Conservation (phyloP, 2,797 vertebrate genomes). For the Clarias fuscus region DNA sequence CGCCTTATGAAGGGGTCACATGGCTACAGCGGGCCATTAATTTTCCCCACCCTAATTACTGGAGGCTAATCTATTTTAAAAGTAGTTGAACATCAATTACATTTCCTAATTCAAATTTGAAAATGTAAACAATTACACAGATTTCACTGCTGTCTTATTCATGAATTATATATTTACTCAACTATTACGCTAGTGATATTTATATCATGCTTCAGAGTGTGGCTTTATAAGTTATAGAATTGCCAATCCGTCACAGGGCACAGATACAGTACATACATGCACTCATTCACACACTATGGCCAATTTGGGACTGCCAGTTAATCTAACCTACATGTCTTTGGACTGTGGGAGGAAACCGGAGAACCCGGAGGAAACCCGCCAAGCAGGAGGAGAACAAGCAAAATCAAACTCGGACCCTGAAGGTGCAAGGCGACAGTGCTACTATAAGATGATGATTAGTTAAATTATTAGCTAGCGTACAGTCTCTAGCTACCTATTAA, state of each 20-base stretch:
- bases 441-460: not conserved
- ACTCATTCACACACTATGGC: too few relatives aligned
- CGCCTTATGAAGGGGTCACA: conserved; percentile 23
- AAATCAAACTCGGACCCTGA: too few relatives aligned
- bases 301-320: too few relatives aligned
- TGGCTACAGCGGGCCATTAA: conserved; percentile 46
- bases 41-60: conserved; percentile 54
- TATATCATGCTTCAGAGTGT: not conserved
- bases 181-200: not conserved
- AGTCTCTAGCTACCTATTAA: not conserved
- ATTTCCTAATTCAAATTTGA: conserved; percentile 52
- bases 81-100: conserved; percentile 58
- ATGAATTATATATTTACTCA: not conserved
- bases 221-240: not conserved
- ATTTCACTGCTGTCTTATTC: conserved; percentile 38
- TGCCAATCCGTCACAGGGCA: too few relatives aligned
- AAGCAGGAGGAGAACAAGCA: too few relatives aligned
- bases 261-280: too few relatives aligned
- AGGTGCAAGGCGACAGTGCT: too few relatives aligned
- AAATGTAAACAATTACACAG: conserved; percentile 55
- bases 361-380: too few relatives aligned
- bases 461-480: not conserved
- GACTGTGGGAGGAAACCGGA: too few relatives aligned
- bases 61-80: conserved; percentile 43
- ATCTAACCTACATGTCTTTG: too few relatives aligned